A percentile compares a stretch with the other conserved stretches of the same genome.
phyloP scores from a whole-genome alignment of 2,113 vertebrate genomes.

The Rana temporaria region DNA sequence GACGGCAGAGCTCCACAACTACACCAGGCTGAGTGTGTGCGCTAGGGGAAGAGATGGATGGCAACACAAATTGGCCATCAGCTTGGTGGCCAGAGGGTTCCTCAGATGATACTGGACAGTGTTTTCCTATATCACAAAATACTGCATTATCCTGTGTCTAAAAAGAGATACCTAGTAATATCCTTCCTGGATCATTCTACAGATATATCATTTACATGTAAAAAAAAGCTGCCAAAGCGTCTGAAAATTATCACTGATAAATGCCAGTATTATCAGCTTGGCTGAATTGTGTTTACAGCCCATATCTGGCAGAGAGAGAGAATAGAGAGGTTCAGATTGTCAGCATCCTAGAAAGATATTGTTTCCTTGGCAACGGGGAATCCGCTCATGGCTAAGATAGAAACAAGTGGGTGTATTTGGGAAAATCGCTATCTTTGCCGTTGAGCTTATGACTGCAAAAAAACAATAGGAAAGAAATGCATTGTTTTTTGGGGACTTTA shows the following conservation, averaged over 20 bases:
- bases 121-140: too few species aligned
- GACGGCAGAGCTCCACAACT: too few species aligned
- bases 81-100: too few species aligned
- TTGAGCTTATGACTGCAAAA: neutral
- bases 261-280: neutral
- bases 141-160: too few species aligned
- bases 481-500: neutral
- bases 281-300: neutral
- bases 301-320: neutral
- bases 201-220: too few species aligned
- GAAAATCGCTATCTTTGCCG: conserved; percentile 26
- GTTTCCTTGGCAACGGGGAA: conserved; percentile 43
- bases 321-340: neutral
- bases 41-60: too few species aligned
- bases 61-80: too few species aligned
- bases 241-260: neutral
- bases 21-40: too few species aligned
- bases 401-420: conserved; percentile 40
- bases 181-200: too few species aligned
- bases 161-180: too few species aligned
- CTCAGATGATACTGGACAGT: too few species aligned
- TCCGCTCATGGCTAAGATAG: conserved; percentile 12
- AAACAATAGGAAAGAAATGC: conserved; percentile 9
- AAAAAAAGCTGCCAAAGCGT: too few species aligned
- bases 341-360: conserved; percentile 46